A percentile compares a stretch with the other conserved stretches of the same genome.
These are phyloP conservation scores for Ganaspis sp. DNA, from an alignment of 1,140 invertebrate species.

Conservation along the genomic window DNA sequence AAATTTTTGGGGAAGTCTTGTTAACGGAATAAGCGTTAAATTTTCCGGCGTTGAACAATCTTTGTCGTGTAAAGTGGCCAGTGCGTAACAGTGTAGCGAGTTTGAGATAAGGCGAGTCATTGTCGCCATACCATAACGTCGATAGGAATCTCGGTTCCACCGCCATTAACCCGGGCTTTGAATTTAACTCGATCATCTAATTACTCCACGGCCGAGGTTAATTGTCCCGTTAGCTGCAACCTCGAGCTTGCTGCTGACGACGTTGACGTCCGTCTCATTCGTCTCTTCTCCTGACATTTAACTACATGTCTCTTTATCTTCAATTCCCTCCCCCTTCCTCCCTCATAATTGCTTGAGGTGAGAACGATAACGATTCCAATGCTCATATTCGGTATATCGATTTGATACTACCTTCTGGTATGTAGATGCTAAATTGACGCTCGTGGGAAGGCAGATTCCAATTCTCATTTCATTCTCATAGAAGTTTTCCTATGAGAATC, in stretches of 20 bases:
- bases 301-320: conserved; percentile 25
- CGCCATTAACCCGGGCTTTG: conserved; percentile 65
- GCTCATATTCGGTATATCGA: conserved; percentile 52
- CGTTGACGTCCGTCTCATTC: conserved; percentile 23
- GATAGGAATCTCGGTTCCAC: conserved; percentile 56
- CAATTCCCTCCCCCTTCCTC: background rate
- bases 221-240: conserved; percentile 67
- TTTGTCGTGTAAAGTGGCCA: background rate
- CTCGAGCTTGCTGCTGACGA: conserved; percentile 38
- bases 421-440: conserved; percentile 42
- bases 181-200: conserved; percentile 72
- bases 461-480: background rate
- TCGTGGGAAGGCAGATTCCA: conserved; percentile 44
- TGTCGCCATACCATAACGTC: conserved; percentile 32
- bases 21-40: background rate
- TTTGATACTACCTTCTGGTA: conserved; percentile 45
- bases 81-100: background rate
- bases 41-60: background rate
- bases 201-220: conserved; percentile 69
- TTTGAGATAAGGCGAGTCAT: conserved; percentile 29
- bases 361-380: conserved; percentile 40
- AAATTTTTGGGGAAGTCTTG: too few species aligned
- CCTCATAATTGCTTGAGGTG: background rate
- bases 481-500: too few species aligned
- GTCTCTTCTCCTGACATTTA: conserved; percentile 11